Evolutionary conservation across 2,888 invertebrate genomes (phyloP), one percentile per base, ranked within the genome.

Genomic region (Deilephila elpenor): DNA sequence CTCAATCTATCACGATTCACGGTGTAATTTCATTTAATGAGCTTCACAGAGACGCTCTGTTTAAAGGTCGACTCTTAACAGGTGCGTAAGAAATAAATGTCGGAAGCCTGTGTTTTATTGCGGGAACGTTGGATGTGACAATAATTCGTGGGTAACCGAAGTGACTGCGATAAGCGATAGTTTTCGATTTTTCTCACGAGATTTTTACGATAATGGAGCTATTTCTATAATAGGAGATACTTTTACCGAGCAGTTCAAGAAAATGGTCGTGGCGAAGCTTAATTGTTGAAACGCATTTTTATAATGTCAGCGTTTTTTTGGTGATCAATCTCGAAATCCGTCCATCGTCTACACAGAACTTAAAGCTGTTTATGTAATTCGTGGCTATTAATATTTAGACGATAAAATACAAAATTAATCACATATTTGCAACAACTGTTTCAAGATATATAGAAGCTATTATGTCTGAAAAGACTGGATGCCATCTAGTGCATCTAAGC

Each of bases 1-100:
- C 64, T 20, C 44, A 37, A 44, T 64, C 44, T 20, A 64, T 64
- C 37, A 64, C 19, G 29, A 51, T 51, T 37, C 44, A 44, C 51
- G 67, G 17, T 34, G 19, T 51, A 1, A 51, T 51, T 67, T 64
- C 37, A 8, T 64, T 64, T 44, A 44, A 64, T 64, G 64, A 64
- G 20, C 20, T 8, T 64, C 37, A 44, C 20, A 44, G 20, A 44
- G 25, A 3, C 14, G 34, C 11, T 11, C 44, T n/a, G 8, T 37
- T 64, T 20, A n/a, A 37, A 20, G 14, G 44, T 11, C 64, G 64
- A 64, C 20, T 44, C 11, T 64, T 64, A 20, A 34, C 14, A 20
- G 64, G 34, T 19, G 29, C 32, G 29, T 64, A 44, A 20, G 11
- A 44, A 44, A 44, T 44, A 64, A 29, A 60, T 34, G 34, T 37